A percentile compares a stretch with the other conserved stretches of the same genome.
Evolutionary conservation across 1,140 invertebrate species (phyloP).

Genomic region (Helicoverpa zea): DNA sequence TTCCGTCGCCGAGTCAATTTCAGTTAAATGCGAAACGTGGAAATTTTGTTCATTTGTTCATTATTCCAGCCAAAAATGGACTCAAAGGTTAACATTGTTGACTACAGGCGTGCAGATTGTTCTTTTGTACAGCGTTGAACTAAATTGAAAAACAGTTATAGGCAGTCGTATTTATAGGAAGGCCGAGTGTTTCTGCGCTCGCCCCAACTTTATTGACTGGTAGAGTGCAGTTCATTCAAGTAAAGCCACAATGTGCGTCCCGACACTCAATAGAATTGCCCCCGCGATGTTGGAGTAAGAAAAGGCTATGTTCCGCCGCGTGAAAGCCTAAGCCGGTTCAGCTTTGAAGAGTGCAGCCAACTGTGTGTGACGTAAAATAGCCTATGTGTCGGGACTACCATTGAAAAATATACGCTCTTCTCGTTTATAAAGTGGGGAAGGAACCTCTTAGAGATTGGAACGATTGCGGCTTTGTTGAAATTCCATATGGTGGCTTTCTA

Average conservation of each 20-base stretch:
- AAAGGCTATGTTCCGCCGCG: slow-evolving; percentile 66
- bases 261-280: slow-evolving; percentile 72
- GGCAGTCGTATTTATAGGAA: slow-evolving; percentile 16
- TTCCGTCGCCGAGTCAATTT: slow-evolving; percentile 31
- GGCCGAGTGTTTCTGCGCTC: slow-evolving; percentile 49
- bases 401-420: slow-evolving; percentile 57
- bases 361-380: slow-evolving; percentile 52
- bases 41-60: slow-evolving; percentile 36
- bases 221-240: slow-evolving; percentile 64
- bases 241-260: slow-evolving; percentile 62
- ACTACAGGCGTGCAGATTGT: background rate
- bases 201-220: slow-evolving; percentile 62
- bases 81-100: background rate
- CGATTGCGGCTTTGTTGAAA: slow-evolving; percentile 41
- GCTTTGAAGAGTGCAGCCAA: slow-evolving; percentile 55
- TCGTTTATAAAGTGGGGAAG: slow-evolving; percentile 31
- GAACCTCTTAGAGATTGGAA: slow-evolving; percentile 23
- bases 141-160: slow-evolving; percentile 35
- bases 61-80: slow-evolving; percentile 2
- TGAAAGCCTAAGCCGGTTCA: slow-evolving; percentile 71
- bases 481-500: slow-evolving; percentile 32
- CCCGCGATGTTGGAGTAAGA: slow-evolving; percentile 65
- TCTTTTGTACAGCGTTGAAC: background rate
- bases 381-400: slow-evolving; percentile 52
- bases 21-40: background rate